Evolutionary conservation across 2,113 vertebrate species (phyloP).

Genomic region (Hypomesus transpacificus): DNA sequence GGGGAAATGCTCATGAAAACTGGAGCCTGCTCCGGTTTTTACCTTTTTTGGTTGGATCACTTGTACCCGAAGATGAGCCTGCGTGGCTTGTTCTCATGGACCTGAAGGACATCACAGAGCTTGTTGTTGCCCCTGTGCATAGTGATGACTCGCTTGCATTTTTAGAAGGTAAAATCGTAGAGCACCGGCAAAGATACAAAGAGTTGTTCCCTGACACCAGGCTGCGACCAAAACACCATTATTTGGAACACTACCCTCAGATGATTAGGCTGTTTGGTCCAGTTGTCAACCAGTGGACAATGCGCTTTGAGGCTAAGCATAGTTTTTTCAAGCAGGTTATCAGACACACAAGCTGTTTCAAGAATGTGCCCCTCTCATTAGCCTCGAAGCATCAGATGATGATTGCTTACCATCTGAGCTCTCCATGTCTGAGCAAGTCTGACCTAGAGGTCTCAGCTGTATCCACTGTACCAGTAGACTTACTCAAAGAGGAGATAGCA

Average conservation of each 20-base stretch:
- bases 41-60: conserved; percentile 20
- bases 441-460: conserved; percentile 18
- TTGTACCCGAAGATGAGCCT: conserved; percentile 20
- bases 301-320: conserved; percentile 21
- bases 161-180: conserved; percentile 26
- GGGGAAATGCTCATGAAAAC: conserved; percentile 21
- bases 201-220: conserved; percentile 15
- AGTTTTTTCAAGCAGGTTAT: conserved; percentile 16
- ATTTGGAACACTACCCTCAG: conserved; percentile 27
- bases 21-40: conserved; percentile 24
- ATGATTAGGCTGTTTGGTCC: conserved; percentile 21
- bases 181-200: conserved; percentile 6
- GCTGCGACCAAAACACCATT: conserved; percentile 16
- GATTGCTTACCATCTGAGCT: conserved; percentile 19
- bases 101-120: conserved; percentile 30
- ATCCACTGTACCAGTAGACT: conserved; percentile 28
- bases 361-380: conserved; percentile 16
- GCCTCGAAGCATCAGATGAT: conserved; percentile 18
- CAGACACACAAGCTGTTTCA: conserved; percentile 17
- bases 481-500: conserved; percentile 30
- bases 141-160: conserved; percentile 27
- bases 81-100: conserved; percentile 24
- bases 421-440: conserved; percentile 9
- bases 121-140: conserved; percentile 18
- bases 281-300: conserved; percentile 13